A percentile compares a stretch with the other conserved stretches of the same genome.
These are phyloP conservation scores for Actenoides hombroni DNA, from an alignment of 2,113 vertebrate species.

Conservation along the genomic window DNA sequence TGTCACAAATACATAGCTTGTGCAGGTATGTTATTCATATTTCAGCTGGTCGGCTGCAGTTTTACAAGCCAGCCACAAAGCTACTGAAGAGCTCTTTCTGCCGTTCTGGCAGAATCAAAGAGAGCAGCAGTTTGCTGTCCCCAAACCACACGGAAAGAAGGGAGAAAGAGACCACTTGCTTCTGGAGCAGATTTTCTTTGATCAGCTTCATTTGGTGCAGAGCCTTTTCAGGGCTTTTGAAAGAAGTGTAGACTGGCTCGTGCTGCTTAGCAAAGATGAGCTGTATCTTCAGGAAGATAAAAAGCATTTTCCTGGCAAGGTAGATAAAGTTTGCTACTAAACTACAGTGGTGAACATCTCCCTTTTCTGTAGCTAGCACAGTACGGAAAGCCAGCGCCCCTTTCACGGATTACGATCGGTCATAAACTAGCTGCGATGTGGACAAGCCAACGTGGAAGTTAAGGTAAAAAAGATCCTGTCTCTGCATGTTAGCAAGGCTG, in stretches of 20 bases:
- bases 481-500: not conserved
- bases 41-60: not conserved
- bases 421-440: not conserved
- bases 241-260: not conserved
- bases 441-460: not conserved
- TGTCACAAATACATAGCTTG: not conserved
- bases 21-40: not conserved
- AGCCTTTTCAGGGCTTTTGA: conserved; percentile 12
- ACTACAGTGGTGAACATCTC: not conserved
- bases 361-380: not conserved
- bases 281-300: not conserved
- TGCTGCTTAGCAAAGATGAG: not conserved
- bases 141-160: not conserved
- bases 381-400: not conserved
- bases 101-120: not conserved
- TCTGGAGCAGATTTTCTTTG: not conserved
- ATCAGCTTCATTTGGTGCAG: not conserved
- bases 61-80: conserved; percentile 15
- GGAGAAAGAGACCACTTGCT: not conserved
- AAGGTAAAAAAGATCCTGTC: conserved; percentile 2
- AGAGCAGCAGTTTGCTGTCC: conserved; percentile 17
- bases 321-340: not conserved
- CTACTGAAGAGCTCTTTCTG: conserved; percentile 26
- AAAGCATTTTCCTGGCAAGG: not conserved
- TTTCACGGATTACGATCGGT: not conserved